These are phyloP conservation scores for Drosophila setifemur DNA, from an alignment of 1,140 invertebrate species.

Conservation along the genomic window DNA sequence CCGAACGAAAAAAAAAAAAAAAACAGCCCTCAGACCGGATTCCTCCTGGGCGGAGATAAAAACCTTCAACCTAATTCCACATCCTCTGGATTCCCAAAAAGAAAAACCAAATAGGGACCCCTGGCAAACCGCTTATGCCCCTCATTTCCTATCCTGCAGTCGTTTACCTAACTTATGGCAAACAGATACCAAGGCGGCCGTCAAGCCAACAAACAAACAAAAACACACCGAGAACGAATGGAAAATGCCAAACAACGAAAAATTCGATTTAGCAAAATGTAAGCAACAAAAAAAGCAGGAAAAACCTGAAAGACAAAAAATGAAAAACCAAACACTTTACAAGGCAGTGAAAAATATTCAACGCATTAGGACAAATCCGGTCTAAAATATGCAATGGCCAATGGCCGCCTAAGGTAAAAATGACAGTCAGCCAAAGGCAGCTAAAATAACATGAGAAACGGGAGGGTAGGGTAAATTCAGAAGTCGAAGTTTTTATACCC, in stretches of 20 bases:
- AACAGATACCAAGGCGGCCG: slow-evolving; percentile 21
- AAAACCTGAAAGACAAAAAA: slow-evolving; percentile 15
- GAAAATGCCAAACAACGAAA: slow-evolving; percentile 27
- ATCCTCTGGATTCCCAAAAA: slow-evolving; percentile 13
- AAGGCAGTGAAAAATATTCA: slow-evolving; percentile 63
- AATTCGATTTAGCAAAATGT: slow-evolving; percentile 69
- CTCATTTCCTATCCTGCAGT: slow-evolving; percentile 39
- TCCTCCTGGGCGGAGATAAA: slow-evolving; percentile 1
- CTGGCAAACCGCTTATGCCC: slow-evolving; percentile 25
- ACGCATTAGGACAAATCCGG: slow-evolving; percentile 78
- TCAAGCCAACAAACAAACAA: slow-evolving; percentile 46
- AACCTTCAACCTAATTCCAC: slow-evolving; percentile 9
- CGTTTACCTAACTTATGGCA: slow-evolving; percentile 47
- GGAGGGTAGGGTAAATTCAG: too few species aligned
- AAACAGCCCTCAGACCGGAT: slow-evolving; percentile 1
- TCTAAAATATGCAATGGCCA: slow-evolving; percentile 71
- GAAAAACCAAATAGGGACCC: slow-evolving; percentile 3
- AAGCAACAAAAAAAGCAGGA: too few species aligned
- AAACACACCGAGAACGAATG: slow-evolving; percentile 21
- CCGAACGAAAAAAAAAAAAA: neutral
- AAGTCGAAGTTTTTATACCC: too few species aligned
- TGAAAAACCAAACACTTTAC: slow-evolving; percentile 60
- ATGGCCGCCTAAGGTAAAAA: slow-evolving; percentile 61
- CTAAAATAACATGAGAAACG: slow-evolving; percentile 22
- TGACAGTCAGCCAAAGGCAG: slow-evolving; percentile 18